Evolutionary conservation across 2,797 vertebrate species (phyloP), one percentile per base, ranked within the genome.

Genomic region (Parotocinclus haroldoi): DNA sequence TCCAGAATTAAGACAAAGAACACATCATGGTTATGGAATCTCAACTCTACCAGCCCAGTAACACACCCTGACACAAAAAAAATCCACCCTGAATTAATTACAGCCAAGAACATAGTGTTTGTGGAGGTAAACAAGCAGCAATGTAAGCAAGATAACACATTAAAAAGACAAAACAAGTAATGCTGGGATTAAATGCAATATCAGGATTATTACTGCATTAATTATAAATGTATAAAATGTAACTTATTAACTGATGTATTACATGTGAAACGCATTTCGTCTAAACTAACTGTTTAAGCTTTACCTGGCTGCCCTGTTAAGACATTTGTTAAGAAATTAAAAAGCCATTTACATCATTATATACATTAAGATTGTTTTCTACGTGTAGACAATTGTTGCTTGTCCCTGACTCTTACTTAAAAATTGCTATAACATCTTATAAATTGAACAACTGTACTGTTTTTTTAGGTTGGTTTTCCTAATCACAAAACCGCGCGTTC

Each of bases 11-110:
- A 45, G 8, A 57, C 38, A 62, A 66, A 62, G 10, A 14, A 13
- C 17, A 42, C n/a, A 17, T 45, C 52, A 57, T 10, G 58, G 16
- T 57, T 16, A 57, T 40, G 52, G 53, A 72, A 62, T 67, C 19
- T 16, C 3, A 12, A 38, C 19, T 51, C 11, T 42, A 44, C 38
- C 3, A 18, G 40, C 10, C 13, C 49, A 46, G 1, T 12, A 39
- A 27, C 49, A 66, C 45, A 66, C 51, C 58, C 14, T 17, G n/a
- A n/a, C n/a, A n/a, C 36, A 37, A 2, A 14, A 27, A 12, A 62
- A 3, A 18, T 36, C 39, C 64, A 46, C 58, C 46, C 14, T 18
- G 36, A 13, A 4, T 55, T 55, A 27, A 14, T 46, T 10, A 46
- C 37, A 19, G 51, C 10, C 37, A 54, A 12, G 9, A 37, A 13